Evolutionary conservation across 35 echinoderm and acorn worm species (phyloP).

Genomic region (Nesometra sesokonis): DNA sequence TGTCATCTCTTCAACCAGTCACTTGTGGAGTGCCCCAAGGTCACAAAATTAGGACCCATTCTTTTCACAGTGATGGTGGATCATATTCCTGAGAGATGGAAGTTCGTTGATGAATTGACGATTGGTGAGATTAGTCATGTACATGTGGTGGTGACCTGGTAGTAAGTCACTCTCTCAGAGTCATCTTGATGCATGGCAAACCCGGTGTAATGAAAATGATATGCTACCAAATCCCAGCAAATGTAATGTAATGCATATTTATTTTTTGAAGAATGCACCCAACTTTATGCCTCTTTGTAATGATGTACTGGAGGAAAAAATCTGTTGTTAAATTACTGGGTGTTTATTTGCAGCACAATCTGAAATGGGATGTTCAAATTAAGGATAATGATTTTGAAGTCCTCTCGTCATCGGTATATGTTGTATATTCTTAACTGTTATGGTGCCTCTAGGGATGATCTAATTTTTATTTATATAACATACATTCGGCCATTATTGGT

Average conservation of each 20-base stretch:
- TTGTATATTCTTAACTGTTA: background rate
- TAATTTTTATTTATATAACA: background rate
- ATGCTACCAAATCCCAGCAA: slow-evolving; percentile 3
- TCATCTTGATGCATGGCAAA: background rate
- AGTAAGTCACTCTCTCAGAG: background rate
- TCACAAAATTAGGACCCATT: background rate
- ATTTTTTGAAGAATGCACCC: background rate
- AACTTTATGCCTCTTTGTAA: background rate
- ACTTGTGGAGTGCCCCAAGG: slow-evolving; percentile 18
- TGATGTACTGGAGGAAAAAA: background rate
- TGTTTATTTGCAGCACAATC: background rate
- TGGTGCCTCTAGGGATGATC: background rate
- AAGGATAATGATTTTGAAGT: background rate
- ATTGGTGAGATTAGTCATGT: background rate
- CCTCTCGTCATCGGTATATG: background rate
- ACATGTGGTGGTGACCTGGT: background rate
- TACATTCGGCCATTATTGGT: background rate
- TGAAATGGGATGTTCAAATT: background rate
- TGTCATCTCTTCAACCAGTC: background rate
- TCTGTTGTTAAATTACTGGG: slow-evolving; percentile 3
- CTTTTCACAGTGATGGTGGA: background rate
- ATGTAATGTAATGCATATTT: background rate
- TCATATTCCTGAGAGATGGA: background rate
- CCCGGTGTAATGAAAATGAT: slow-evolving; percentile 9
- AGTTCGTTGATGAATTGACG: slow-evolving; percentile 3